Base-by-base conservation (phyloP, 2,797 vertebrate species). In the Lerista edwardsae region DNA sequence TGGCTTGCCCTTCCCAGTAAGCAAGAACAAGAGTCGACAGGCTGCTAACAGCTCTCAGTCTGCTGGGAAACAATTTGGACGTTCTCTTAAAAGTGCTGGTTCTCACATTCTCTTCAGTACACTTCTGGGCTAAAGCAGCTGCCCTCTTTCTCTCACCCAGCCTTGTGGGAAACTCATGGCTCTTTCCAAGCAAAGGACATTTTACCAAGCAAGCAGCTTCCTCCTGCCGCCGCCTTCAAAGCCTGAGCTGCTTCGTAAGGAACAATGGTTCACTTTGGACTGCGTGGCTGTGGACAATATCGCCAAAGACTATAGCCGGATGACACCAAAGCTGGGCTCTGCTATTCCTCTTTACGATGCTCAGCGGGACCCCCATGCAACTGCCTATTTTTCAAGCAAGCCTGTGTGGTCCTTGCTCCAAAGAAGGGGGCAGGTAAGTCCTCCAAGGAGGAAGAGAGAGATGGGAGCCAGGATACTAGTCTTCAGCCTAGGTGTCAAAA, bases 281-380 rank as follows among this genome's bases (percentile, higher is more conserved):
- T 88, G 85, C 2, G 2, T 86, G 64, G 79, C 84, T 27, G 73
- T 87, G n/a, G 1, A 0, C 34, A 82, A 64, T 2, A 87, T 81
- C 76, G 19, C 76, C 9, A 75, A 69, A 67, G 85, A 86, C 34
- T 86, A 86, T 31, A 84, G 82, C 29, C 39, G 29, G 61, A 89
- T 86, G 15, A 65, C 84, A n/a, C 87, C 91, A 41, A 89, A 84
- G 55, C 82, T 88, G 2, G 86, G 84, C 27, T 85, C 67, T 11
- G 68, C 85, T 14, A 90, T 92, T 57, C 89, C 87, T 1, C 84
- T 84, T 7, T 86, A 90, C 64, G 90, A 90, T 51, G 36, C 86
- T 19, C 86, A 83, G 47, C 74, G 59, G 25, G 87, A 88, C 57
- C 27, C 14, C 62, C 85, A 85, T 47, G 79, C 74, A 62, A 59